A percentile compares a stretch with the other conserved stretches of the same genome.
These are phyloP conservation scores for Valencia hispanica DNA, from an alignment of 2,797 vertebrate species.

Conservation along the genomic window DNA sequence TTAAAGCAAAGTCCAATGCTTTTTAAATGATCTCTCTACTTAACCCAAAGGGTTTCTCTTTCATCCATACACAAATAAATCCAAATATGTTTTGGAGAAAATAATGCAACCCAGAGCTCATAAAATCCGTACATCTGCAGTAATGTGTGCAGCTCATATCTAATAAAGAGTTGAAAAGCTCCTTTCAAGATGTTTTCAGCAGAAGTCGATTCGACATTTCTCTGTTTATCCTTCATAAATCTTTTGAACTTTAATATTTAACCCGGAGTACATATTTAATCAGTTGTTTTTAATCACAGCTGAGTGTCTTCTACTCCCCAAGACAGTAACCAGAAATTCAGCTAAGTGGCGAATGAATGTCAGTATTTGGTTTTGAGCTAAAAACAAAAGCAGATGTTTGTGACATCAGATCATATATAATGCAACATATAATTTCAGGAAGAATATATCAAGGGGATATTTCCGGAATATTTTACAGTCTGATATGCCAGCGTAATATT, in stretches of 20 bases:
- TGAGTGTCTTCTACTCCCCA: not conserved
- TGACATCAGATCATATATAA: not conserved
- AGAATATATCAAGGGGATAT: not conserved
- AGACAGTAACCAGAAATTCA: not conserved
- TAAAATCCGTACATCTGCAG: not conserved
- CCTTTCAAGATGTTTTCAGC: not conserved
- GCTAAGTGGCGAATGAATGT: not conserved
- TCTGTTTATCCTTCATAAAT: conserved; percentile 20
- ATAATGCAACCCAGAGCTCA: not conserved
- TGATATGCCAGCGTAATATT: not conserved
- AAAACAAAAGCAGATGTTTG: not conserved
- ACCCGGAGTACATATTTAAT: not conserved
- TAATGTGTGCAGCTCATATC: conserved; percentile 3
- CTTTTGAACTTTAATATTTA: conserved; percentile 32
- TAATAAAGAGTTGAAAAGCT: not conserved
- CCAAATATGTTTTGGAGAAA: not conserved
- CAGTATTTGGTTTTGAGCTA: not conserved
- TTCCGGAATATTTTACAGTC: not conserved
- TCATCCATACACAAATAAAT: not conserved
- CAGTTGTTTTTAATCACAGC: not conserved
- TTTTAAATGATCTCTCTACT: not conserved
- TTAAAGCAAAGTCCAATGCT: not conserved
- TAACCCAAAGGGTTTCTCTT: not conserved
- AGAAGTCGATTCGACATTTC: not conserved
- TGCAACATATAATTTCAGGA: not conserved